Conservation (phyloP, 1,140 invertebrate genomes). For the Batillaria attramentaria region DNA sequence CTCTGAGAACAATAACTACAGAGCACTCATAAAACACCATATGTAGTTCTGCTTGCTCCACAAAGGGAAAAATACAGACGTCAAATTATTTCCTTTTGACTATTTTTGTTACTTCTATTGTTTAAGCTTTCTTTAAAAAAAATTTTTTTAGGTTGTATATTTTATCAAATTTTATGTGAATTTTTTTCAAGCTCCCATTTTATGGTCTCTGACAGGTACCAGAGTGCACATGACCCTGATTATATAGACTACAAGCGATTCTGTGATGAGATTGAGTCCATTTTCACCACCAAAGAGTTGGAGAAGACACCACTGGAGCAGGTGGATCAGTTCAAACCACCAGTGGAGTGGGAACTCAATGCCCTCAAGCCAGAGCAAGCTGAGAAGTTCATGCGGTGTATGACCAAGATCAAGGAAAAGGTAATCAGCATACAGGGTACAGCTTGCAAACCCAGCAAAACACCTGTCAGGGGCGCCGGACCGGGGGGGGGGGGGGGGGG, state of each 20-base stretch:
- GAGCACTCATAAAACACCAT: no score
- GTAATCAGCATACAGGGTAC: constrained; percentile 38
- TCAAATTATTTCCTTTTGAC: no score
- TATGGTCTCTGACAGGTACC: constrained; percentile 49
- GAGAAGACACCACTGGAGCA: constrained; percentile 69
- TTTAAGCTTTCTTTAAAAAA: no score
- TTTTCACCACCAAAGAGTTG: constrained; percentile 70
- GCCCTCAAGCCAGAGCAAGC: constrained; percentile 53
- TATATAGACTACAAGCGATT: constrained; percentile 69
- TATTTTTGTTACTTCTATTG: no score
- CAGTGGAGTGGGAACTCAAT: constrained; percentile 63
- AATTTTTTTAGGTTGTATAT: no score
- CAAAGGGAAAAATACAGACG: no score
- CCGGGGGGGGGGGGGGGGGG: no score
- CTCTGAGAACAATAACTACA: no score
- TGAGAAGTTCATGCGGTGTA: constrained; percentile 47
- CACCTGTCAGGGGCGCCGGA: no score
- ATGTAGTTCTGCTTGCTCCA: no score
- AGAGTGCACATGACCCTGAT: constrained; percentile 51
- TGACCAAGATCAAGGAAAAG: constrained; percentile 67
- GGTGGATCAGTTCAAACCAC: constrained; percentile 61
- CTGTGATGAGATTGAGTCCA: constrained; percentile 69
- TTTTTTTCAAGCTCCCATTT: not conserved
- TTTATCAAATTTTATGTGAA: not conserved
- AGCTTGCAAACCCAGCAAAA: no score